Evolutionary conservation across 2,113 vertebrate species (phyloP).

Genomic region (Oreamnos americanus): DNA sequence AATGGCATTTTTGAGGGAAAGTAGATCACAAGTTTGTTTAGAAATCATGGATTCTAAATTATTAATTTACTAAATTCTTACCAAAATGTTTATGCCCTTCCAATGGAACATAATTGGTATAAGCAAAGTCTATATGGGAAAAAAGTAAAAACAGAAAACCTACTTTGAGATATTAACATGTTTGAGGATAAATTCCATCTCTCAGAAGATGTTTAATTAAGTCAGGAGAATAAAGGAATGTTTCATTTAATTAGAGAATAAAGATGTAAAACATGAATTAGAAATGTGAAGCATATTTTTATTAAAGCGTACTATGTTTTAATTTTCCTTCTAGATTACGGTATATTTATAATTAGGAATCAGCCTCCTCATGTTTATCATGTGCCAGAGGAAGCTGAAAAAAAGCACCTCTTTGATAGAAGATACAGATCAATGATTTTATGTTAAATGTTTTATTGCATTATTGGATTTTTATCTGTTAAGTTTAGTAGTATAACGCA

Average conservation of each 20-base stretch:
- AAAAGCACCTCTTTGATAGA: neutral
- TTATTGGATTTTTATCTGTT: neutral
- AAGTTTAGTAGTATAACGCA: neutral
- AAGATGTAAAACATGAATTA: neutral
- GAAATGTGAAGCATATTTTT: neutral
- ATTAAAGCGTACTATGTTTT: neutral
- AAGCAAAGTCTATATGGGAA: neutral
- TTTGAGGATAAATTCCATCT: neutral
- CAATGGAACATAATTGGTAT: neutral
- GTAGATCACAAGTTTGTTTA: neutral
- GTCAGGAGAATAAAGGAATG: neutral
- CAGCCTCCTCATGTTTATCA: neutral
- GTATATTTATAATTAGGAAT: constrained; percentile 25
- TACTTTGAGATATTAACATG: neutral
- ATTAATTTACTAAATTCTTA: neutral
- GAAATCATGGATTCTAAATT: neutral
- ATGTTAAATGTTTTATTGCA: neutral
- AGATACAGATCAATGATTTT: constrained; percentile 11
- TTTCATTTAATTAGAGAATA: neutral
- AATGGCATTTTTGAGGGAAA: neutral
- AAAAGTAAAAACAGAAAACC: neutral
- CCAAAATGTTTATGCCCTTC: neutral
- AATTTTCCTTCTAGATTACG: neutral
- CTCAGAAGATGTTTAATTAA: constrained; percentile 33
- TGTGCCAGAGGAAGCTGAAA: neutral